These are phyloP conservation scores for Rhagonycha lutea DNA, from an alignment of 2,888 invertebrate genomes.

Conservation along the genomic window DNA sequence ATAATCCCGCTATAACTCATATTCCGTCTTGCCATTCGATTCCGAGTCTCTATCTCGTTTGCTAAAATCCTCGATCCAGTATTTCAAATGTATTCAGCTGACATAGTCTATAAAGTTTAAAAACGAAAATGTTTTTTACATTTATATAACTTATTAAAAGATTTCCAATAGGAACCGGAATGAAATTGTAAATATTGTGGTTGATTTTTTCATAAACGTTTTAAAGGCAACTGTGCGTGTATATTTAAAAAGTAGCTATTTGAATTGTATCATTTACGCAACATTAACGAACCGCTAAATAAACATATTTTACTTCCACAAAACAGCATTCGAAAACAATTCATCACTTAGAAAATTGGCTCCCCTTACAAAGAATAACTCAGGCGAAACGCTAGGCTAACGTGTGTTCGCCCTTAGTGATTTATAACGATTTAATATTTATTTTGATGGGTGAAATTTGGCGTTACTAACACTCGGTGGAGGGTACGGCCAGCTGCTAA, in stretches of 20 bases:
- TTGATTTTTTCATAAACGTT: background rate
- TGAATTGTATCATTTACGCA: conserved; percentile 25
- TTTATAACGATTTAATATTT: conserved; percentile 59
- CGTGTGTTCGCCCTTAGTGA: conserved; percentile 45
- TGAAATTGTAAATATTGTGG: background rate
- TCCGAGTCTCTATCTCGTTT: conserved; percentile 18
- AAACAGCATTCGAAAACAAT: conserved; percentile 45
- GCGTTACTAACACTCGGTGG: conserved; percentile 55
- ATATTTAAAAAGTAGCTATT: conserved; percentile 16
- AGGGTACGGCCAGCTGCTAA: conserved; percentile 54
- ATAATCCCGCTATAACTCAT: conserved; percentile 47
- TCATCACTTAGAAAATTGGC: conserved; percentile 42
- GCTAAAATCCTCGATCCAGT: background rate
- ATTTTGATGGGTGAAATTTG: conserved; percentile 59
- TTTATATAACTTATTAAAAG: background rate
- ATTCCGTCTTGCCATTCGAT: conserved; percentile 26
- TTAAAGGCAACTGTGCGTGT: background rate
- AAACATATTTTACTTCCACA: conserved; percentile 48
- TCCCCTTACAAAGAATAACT: conserved; percentile 44
- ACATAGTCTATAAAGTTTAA: background rate
- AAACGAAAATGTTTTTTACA: background rate
- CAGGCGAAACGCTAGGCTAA: conserved; percentile 34
- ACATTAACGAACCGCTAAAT: conserved; percentile 39
- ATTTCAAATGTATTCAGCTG: background rate
- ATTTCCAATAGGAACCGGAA: background rate